Evolutionary conservation across 2,797 vertebrate genomes (phyloP), one percentile per base, ranked within the genome.

Genomic region (Chelmon rostratus): DNA sequence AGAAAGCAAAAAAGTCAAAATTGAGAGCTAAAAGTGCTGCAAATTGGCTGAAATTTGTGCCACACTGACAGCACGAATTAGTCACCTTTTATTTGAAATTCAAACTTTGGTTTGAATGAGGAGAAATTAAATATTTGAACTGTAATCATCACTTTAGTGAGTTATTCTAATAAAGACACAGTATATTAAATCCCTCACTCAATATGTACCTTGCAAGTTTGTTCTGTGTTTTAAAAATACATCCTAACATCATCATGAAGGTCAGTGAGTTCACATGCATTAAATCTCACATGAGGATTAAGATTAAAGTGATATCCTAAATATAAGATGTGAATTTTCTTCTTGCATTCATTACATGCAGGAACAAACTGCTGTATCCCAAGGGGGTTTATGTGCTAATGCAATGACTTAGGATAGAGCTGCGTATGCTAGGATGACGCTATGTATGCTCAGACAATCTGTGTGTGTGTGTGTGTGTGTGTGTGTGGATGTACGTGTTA

Each of bases 341-440:
- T 23, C 2, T 9, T 4, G 11, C 5, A 6, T 33, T 38, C 28
- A 59, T 64, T 54, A 71, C 58, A 59, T 18, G 15, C 44, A 63
- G 33, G 35, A 56, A 44, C 0, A 54, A 16, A 57, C 21, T 16
- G 8, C 25, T 46, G 66, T 25, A 16, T 49, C 47, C 37, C 33
- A 2, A 3, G 38, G 42, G 50, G 47, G 21, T 33, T 68, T 52
- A 40, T 50, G 56, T 63, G 37, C 8, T 33, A 28, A 53, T 64
- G 52, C 31, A 49, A 37, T 33, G 70, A 72, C 44, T 50, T 28
- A 61, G 15, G 68, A 68, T 6, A 19, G 71, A 52, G 25, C 42
- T 50, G n/a, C 2, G n/a, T 12, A 42, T 33, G 54, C 31, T n/a
- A 67, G 25, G 70, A 50, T 75, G 49, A 78, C 10, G 52, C 74